Conservation (phyloP, 92 coral and sea anemone genomes). For the Actinostola sp. region DNA sequence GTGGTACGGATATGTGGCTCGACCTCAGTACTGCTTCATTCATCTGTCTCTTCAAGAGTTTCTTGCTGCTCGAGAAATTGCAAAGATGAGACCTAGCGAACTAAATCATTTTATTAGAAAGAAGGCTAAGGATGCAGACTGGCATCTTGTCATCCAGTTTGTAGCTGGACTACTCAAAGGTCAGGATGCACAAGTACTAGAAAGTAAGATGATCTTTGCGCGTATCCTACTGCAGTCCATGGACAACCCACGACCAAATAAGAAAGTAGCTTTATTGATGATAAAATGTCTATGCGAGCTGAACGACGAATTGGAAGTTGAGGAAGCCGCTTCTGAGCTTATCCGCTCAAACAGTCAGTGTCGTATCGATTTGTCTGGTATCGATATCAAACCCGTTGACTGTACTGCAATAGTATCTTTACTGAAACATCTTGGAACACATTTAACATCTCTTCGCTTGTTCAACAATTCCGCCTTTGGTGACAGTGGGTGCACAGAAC, state of each 20-base stretch:
- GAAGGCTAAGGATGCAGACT: constrained; percentile 15
- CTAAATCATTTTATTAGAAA: constrained; percentile 17
- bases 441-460: constrained; percentile 17
- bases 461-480: constrained; percentile 10
- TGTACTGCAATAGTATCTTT: constrained; percentile 48
- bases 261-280: constrained; percentile 24
- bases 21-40: constrained; percentile 33
- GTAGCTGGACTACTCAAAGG: constrained; percentile 34
- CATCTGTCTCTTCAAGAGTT: constrained; percentile 40
- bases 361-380: background rate
- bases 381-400: constrained; percentile 34
- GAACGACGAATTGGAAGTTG: constrained; percentile 12
- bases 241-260: background rate
- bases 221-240: constrained; percentile 14
- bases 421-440: constrained; percentile 15
- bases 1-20: background rate
- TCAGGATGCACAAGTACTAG: constrained; percentile 10
- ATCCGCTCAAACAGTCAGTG: background rate
- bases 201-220: constrained; percentile 5
- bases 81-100: constrained; percentile 19
- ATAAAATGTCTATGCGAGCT: constrained; percentile 45
- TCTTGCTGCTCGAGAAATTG: constrained; percentile 47
- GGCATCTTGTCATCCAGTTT: too few species aligned
- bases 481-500: constrained; percentile 37
- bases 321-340: constrained; percentile 33